Conservation (phyloP, 2,888 invertebrate species). For the Drosophila austrosaltans region DNA sequence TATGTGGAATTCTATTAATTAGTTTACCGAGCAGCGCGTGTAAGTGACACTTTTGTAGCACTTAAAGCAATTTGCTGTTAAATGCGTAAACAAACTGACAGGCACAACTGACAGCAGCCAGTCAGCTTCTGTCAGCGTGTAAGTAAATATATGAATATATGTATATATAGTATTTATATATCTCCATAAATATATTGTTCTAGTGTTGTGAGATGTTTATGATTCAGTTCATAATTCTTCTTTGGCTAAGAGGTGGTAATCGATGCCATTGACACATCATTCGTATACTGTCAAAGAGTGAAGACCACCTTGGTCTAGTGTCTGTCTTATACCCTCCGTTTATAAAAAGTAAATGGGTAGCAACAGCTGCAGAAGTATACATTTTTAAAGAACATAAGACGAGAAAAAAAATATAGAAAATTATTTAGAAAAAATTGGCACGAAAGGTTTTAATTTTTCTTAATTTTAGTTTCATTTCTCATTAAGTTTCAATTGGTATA, state of each 20-base stretch:
- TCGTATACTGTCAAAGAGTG: not conserved
- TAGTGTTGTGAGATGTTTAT: not conserved
- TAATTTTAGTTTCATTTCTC: too few relatives aligned
- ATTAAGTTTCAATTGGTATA: too few relatives aligned
- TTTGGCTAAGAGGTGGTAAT: slow-evolving; percentile 31
- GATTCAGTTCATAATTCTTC: not conserved
- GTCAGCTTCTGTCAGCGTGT: slow-evolving; percentile 4
- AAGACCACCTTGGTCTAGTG: slow-evolving; percentile 14
- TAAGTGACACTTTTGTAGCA: slow-evolving; percentile 63
- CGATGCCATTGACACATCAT: slow-evolving; percentile 34
- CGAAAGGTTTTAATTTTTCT: too few relatives aligned
- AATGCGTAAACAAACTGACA: slow-evolving; percentile 64
- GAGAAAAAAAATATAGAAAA: too few relatives aligned
- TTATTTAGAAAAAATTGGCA: too few relatives aligned
- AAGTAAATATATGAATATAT: not conserved
- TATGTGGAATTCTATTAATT: slow-evolving; percentile 58
- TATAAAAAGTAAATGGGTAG: not conserved
- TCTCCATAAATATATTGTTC: not conserved
- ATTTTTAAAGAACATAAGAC: too few relatives aligned
- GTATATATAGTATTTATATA: not conserved
- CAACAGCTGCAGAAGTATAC: not conserved
- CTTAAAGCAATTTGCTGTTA: slow-evolving; percentile 68
- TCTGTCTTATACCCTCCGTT: not conserved
- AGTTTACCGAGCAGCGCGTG: slow-evolving; percentile 51
- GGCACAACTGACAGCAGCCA: slow-evolving; percentile 51